Evolutionary conservation across 2,888 invertebrate genomes (phyloP), one percentile per base, ranked within the genome.

Genomic region (Leptinotarsa haldemani): DNA sequence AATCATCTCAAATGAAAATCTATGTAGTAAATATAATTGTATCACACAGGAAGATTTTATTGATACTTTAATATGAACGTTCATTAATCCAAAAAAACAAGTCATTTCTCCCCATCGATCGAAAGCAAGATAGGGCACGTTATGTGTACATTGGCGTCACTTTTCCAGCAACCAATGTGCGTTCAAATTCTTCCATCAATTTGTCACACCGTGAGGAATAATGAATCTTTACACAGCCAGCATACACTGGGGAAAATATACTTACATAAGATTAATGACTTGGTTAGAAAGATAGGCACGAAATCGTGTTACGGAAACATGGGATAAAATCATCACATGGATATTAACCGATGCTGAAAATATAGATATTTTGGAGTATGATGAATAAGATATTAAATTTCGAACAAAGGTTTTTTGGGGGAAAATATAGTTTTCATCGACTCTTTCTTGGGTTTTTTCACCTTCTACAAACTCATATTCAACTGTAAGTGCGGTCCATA

Each of bases 81-180:
- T 22, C 56, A 56, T 22, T 22, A 2, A 56, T 22, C 56, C 13
- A 56, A 20, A 56, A 56, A 56, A 56, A 56, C 56, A 4, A 22
- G 56, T 56, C 3, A 56, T 56, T 22, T 56, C 22, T 56, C 7
- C 20, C 13, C 22, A 22, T 67, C 25, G n/a, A 52, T 66, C 53
- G 16, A 53, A 53, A 18, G 65, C 63, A 47, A 71, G 74, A 71
- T 74, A 74, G 65, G 71, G 50, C 74, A 74, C 74, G 74, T 71
- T 68, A 64, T 50, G 65, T 74, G 65, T 69, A 74, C 71, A 70
- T 65, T 70, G 40, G 61, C 68, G 68, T 74, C 74, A 56, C 15
- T 56, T 15, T 56, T 3, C 13, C 15, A 56, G 25, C 56, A 15
- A 20, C 20, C 56, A 20, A 15, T 22, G 13, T 15, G 56, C 56